Evolutionary conservation across 2,797 vertebrate genomes (phyloP).

Genomic region (Staurois parvus): DNA sequence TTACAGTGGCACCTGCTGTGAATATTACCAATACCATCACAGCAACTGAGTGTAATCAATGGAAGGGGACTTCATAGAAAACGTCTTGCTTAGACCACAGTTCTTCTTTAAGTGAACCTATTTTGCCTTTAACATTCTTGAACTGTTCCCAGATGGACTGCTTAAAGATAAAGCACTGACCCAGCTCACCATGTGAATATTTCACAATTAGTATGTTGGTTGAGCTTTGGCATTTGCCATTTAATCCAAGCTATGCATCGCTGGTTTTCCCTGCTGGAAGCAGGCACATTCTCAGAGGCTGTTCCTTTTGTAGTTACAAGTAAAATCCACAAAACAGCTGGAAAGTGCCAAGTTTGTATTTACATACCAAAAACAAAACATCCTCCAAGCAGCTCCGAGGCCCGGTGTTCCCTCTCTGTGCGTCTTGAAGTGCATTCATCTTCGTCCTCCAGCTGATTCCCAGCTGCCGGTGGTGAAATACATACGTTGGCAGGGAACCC

Average conservation of each 20-base stretch:
- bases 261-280: slow-evolving; percentile 26
- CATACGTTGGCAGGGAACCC: slow-evolving; percentile 48
- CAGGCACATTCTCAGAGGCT: slow-evolving; percentile 31
- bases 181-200: slow-evolving; percentile 23
- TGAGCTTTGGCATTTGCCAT: slow-evolving; percentile 44
- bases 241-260: slow-evolving; percentile 45
- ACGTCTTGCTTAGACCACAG: no score
- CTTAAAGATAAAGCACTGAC: neutral
- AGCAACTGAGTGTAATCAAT: no score
- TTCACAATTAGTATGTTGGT: slow-evolving; percentile 38
- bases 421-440: slow-evolving; percentile 53
- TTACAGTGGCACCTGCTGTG: no score
- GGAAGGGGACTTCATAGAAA: no score
- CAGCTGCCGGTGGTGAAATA: slow-evolving; percentile 59
- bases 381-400: slow-evolving; percentile 41
- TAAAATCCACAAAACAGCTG: slow-evolving; percentile 58
- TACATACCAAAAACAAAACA: slow-evolving; percentile 54
- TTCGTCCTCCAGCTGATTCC: slow-evolving; percentile 56
- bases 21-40: no score
- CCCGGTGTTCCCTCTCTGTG: slow-evolving; percentile 15
- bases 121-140: no score
- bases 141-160: neutral
- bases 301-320: slow-evolving; percentile 51
- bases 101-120: no score
- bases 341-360: slow-evolving; percentile 52